A percentile compares a stretch with the other conserved stretches of the same genome.
Conservation (phyloP, 2,888 invertebrate species). For the Thumatha senex region DNA sequence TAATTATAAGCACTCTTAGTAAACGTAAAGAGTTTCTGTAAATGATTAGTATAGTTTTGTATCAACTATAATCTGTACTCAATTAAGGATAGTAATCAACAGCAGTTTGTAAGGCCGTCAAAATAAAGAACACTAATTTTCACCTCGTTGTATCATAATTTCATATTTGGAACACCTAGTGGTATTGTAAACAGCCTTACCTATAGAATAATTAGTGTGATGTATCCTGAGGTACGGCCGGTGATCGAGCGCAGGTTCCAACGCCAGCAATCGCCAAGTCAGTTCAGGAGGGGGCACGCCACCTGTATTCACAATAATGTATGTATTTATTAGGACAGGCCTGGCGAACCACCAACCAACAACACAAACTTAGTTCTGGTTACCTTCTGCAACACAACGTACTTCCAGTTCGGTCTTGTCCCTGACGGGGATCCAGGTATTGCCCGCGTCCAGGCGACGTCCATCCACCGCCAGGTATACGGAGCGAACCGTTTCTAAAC, state of each 20-base stretch:
- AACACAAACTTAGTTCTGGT: not conserved
- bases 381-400: constrained; percentile 94
- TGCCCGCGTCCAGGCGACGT: constrained; percentile 91
- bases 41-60: too few species aligned
- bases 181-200: constrained; percentile 48
- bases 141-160: too few species aligned
- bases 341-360: not conserved
- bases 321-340: not conserved
- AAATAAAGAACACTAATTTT: too few species aligned
- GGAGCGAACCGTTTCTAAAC: constrained; percentile 90
- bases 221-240: constrained; percentile 81
- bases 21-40: too few species aligned
- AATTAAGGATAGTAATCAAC: too few species aligned
- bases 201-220: constrained; percentile 76
- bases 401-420: constrained; percentile 93
- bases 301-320: constrained; percentile 57
- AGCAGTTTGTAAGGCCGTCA: too few species aligned
- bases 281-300: constrained; percentile 85
- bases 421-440: constrained; percentile 93
- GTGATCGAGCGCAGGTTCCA: constrained; percentile 80
- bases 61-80: too few species aligned
- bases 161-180: too few species aligned
- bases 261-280: constrained; percentile 78
- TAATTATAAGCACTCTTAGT: too few species aligned
- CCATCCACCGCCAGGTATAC: constrained; percentile 95